Evolutionary conservation across 2,797 vertebrate genomes (phyloP).

Genomic region (Hydrophis major): DNA sequence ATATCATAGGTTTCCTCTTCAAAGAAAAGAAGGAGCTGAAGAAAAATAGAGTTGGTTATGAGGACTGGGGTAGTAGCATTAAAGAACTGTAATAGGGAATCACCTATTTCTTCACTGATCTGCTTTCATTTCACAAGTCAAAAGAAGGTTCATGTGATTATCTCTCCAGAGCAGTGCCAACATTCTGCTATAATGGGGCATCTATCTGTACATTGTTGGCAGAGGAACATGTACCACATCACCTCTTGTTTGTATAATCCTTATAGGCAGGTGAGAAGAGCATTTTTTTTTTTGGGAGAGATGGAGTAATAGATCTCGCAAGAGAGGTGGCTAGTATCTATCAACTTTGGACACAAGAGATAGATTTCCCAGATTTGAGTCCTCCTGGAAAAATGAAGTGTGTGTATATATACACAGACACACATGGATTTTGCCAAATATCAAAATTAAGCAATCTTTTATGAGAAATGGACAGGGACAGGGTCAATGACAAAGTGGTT

Average conservation of each 20-base stretch:
- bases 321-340: background rate
- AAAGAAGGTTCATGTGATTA: background rate
- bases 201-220: background rate
- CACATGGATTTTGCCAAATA: background rate
- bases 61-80: no score
- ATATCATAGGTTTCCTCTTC: background rate
- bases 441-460: constrained; percentile 22
- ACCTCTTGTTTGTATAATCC: background rate
- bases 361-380: constrained; percentile 3
- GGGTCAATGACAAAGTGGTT: constrained; percentile 11
- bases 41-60: background rate
- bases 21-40: background rate
- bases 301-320: background rate
- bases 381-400: background rate
- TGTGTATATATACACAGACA: background rate
- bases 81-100: background rate
- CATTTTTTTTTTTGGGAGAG: background rate
- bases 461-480: background rate
- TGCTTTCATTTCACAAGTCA: background rate
- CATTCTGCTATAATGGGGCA: background rate
- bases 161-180: background rate
- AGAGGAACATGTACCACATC: background rate
- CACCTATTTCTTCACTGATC: background rate
- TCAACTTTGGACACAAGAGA: background rate
- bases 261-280: background rate